Base-by-base conservation (phyloP, 1,140 invertebrate genomes). In the Lepidurus arcticus region DNA sequence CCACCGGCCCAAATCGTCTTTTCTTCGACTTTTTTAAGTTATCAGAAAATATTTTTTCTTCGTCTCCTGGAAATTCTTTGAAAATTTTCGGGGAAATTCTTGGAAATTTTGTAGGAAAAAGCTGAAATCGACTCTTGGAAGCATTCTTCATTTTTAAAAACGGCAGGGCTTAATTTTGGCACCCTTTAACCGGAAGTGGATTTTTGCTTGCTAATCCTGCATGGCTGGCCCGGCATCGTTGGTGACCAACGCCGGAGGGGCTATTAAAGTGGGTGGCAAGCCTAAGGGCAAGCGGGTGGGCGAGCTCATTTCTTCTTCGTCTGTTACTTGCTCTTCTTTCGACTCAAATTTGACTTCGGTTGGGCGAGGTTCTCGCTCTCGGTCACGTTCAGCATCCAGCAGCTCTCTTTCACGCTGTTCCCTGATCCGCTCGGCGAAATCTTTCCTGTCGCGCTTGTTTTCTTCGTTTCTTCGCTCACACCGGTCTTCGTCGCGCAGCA, bases 1-100 rank as follows among this genome's bases (percentile, higher is more conserved):
- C 53, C 53, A 65, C 53, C 53, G 53, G 53, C 53, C 53, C n/a
- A 65, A 65, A 65, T n/a, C n/a, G 34, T 34, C 34, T 34, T 34
- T 34, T 34, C 34, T 34, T 4, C 34, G 34, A 34, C 34, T 34
- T 34, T 4, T 34, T 34, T 0, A 26, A 26, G 26, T 26, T 3
- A 34, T 34, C 34, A 34, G 34, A 34, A 34, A 34, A 34, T 34
- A 34, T 34, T 34, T 4, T 34, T 34, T 34, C 34, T 34, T 34
- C 34, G 2, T 34, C 34, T 4, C 34, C 34, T 34, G 34, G 34
- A 34, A 34, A 4, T 34, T 34, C 3, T 34, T 34, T 65, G 0
- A 21, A 65, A 65, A n/a, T 16, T 65, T 65, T n/a, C 8, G 13
- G n/a, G 53, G 53, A 65, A 65, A 16, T 34, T 34, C 34, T 34